Base-by-base conservation (phyloP, 2,797 vertebrate species). In the Platyrinchus mystaceus region DNA sequence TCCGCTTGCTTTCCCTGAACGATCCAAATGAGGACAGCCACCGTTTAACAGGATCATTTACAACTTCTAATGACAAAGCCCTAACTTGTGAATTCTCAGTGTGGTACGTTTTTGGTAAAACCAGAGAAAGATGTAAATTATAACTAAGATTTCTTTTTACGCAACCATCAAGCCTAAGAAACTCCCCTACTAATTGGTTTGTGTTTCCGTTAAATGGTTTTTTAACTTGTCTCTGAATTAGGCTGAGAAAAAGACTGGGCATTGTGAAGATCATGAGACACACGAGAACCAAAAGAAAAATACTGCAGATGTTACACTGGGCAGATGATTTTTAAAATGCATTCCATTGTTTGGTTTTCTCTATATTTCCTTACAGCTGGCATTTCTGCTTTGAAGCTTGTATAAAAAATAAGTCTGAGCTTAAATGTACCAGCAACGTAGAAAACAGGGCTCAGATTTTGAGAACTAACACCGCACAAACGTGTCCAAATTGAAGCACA, bases 101-200 rank as follows among this genome's bases (percentile, higher is more conserved):
- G 36, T 62, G 10, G 11, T 64, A 53, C 71, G 37, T 14, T 79
- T 89, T 92, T 75, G 44, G 46, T 84, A 90, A 94, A 92, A 96
- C 71, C 63, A 92, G 67, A n/a, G 66, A 59, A 59, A 82, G 66
- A 49, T 73, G 68, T 60, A 73, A 88, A 74, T 71, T 92, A 34
- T 63, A 95, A 94, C 70, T 94, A 95, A 94, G 95, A 34, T 39
- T 60, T 79, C 14, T 91, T 93, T 91, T 81, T 69, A 96, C 94
- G 27, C 89, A 75, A 79, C 74, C 69, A 52, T 37, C 55, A 94
- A 90, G 58, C 49, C 43, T 39, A 82, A 94, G 88, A 84, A 96
- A 92, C 32, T 44, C 17, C 44, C 74, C 55, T 63, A 67, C 81
- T 91, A 89, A 95, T 76, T 91, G 87, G 27, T 83, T 62, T 87